Evolutionary conservation across 2,113 vertebrate species (phyloP).

Genomic region (Lepisosteus osseus): DNA sequence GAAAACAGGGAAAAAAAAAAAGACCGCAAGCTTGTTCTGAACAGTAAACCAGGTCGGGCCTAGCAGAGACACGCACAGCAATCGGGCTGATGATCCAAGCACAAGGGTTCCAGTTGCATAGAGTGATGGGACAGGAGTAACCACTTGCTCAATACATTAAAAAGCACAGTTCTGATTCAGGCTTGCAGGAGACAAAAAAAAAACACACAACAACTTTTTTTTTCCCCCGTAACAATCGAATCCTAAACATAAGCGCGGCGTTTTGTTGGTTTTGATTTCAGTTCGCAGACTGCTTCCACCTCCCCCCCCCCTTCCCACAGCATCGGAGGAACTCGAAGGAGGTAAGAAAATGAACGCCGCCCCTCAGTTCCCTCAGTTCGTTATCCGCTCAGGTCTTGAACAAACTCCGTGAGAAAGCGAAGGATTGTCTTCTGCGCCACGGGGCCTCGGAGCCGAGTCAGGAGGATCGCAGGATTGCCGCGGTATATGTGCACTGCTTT

Average conservation of each 20-base stretch:
- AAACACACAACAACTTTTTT: slow-evolving; percentile 33
- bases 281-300: no score
- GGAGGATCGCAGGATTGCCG: slow-evolving; percentile 44
- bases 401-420: slow-evolving; percentile 28
- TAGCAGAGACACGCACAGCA: neutral
- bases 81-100: neutral
- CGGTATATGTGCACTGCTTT: slow-evolving; percentile 55
- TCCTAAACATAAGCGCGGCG: no score
- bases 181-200: slow-evolving; percentile 46
- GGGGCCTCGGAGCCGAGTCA: slow-evolving; percentile 14
- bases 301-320: no score
- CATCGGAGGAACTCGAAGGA: no score
- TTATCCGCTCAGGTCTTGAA: slow-evolving; percentile 17
- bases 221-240: no score
- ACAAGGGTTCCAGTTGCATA: slow-evolving; percentile 6
- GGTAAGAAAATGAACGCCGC: no score
- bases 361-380: neutral
- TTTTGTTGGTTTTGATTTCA: no score
- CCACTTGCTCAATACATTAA: neutral
- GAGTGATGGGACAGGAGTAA: slow-evolving; percentile 10
- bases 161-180: neutral
- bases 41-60: neutral
- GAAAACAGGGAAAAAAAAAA: neutral
- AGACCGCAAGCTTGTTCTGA: neutral
- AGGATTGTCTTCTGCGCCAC: slow-evolving; percentile 52